These are phyloP conservation scores for Bovichtus diacanthus DNA, from an alignment of 2,797 vertebrate species.

Conservation along the genomic window DNA sequence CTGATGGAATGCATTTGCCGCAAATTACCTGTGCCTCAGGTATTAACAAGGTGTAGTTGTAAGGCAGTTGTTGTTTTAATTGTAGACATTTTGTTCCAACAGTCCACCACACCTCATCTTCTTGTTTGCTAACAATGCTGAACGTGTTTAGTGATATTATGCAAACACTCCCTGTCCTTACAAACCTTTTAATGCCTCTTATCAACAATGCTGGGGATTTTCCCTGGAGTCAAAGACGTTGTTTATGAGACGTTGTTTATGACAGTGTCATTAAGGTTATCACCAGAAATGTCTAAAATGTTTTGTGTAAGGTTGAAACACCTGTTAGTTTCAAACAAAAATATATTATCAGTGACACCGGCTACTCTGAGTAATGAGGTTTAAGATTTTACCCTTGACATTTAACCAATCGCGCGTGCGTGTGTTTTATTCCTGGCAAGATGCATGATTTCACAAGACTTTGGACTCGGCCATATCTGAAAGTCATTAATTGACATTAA, in stretches of 20 bases:
- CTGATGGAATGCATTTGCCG: not conserved
- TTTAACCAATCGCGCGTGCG: not conserved
- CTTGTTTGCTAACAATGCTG: not conserved
- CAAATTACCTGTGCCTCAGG: rapidly evolving
- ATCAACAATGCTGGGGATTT: not conserved
- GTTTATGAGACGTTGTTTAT: no score
- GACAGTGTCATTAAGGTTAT: not conserved
- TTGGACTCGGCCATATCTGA: not conserved
- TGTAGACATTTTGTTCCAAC: not conserved
- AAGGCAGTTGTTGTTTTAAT: not conserved
- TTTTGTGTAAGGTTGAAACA: not conserved
- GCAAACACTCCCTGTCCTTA: not conserved
- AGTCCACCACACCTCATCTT: not conserved
- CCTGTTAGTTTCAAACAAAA: not conserved
- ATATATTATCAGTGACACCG: not conserved
- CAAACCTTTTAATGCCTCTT: not conserved
- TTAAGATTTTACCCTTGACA: not conserved
- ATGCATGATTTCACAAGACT: conserved; percentile 5
- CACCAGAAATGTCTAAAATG: not conserved
- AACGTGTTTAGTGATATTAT: conserved; percentile 9
- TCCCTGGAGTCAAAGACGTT: not conserved
- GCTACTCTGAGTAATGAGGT: not conserved
- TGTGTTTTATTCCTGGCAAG: not conserved
- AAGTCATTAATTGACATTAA: not conserved
- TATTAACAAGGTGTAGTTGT: conserved; percentile 5